A percentile compares a stretch with the other conserved stretches of the same genome.
These are phyloP conservation scores for Anolis apletophallus DNA, from an alignment of 2,797 vertebrate species.

Conservation along the genomic window DNA sequence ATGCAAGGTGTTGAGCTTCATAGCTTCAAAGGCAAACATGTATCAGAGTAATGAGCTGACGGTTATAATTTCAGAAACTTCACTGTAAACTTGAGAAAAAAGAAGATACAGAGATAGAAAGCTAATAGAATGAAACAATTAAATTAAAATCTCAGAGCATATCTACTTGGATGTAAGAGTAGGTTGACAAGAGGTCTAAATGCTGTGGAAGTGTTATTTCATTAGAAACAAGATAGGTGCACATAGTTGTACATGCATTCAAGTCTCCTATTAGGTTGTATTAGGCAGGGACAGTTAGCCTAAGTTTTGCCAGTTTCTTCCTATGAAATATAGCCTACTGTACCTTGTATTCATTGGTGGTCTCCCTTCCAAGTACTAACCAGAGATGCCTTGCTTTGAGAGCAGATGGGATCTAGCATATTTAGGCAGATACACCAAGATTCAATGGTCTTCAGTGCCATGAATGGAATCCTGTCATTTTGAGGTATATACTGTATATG, in stretches of 20 bases:
- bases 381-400: no score
- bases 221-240: no score
- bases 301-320: not conserved
- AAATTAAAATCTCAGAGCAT: not conserved
- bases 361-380: no score
- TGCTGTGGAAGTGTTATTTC: no score
- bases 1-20: constrained; percentile 15
- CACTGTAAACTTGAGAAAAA: not conserved
- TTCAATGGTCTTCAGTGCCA: not conserved
- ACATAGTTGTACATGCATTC: no score
- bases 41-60: constrained; percentile 8
- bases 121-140: not conserved
- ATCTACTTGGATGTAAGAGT: not conserved
- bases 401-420: not conserved
- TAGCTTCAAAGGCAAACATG: constrained; percentile 17
- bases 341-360: no score
- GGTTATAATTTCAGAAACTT: constrained; percentile 12
- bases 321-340: not conserved
- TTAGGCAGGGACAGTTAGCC: not conserved
- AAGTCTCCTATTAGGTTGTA: no score
- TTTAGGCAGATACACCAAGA: no score
- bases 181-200: not conserved
- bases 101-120: not conserved
- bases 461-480: not conserved
- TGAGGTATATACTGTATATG: not conserved